These are phyloP conservation scores for Bolinopsis microptera DNA, from an alignment of 37 sponge, comb jelly and placozoan species.

Conservation along the genomic window DNA sequence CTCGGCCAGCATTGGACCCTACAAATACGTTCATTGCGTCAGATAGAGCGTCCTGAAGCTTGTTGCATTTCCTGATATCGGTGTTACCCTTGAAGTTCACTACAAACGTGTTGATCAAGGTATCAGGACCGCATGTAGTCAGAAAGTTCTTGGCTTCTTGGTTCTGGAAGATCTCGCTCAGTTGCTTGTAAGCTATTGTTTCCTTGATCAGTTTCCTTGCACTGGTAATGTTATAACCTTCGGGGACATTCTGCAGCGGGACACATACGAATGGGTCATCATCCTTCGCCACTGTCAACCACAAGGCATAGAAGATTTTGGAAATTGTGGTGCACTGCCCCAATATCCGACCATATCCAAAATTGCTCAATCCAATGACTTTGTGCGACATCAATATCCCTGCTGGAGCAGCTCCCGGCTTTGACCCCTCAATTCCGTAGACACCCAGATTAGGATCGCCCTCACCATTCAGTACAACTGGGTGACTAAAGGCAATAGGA, in stretches of 20 bases:
- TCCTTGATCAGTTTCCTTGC: constrained; percentile 8
- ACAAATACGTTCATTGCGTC: constrained; percentile 45
- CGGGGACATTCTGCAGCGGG: not conserved
- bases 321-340: constrained; percentile 14
- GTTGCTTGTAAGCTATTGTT: constrained; percentile 40
- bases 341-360: not conserved
- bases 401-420: constrained; percentile 9
- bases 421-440: constrained; percentile 2
- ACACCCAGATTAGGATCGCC: not conserved
- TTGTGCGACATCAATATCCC: not conserved
- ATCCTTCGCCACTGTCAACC: constrained; percentile 11
- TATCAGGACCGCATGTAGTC: constrained; percentile 50
- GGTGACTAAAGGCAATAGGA: not conserved
- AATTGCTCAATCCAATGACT: not conserved
- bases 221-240: constrained; percentile 34
- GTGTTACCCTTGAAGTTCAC: constrained; percentile 39
- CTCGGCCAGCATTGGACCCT: constrained; percentile 6
- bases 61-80: not conserved
- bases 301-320: constrained; percentile 3
- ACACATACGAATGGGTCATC: constrained; percentile 28
- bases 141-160: constrained; percentile 42
- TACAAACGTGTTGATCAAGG: constrained; percentile 64
- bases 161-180: constrained; percentile 18
- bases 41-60: constrained; percentile 17
- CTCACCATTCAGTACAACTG: not conserved